Percentiles rank a stretch among this genome's conserved stretches.
These are phyloP conservation scores for Drosophila nigricruria DNA, from an alignment of 2,888 invertebrate species.

Conservation along the genomic window DNA sequence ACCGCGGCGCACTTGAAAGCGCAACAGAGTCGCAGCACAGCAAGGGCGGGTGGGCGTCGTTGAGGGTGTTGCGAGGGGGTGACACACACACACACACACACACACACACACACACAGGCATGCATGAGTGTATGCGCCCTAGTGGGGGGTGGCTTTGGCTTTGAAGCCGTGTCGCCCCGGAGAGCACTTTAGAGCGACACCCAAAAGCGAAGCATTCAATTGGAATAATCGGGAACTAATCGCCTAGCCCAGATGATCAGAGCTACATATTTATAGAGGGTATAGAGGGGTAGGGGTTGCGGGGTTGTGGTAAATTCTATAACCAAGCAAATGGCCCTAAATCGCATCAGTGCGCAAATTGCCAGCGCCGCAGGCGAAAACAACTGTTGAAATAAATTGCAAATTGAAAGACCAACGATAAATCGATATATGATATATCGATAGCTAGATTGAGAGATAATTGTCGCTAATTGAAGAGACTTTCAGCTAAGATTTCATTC, in stretches of 20 bases:
- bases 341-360: slow-evolving; percentile 51
- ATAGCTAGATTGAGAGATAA: not conserved
- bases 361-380: slow-evolving; percentile 23
- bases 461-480: not conserved
- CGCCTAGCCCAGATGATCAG: slow-evolving; percentile 66
- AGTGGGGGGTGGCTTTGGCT: slow-evolving; percentile 20
- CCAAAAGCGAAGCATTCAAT: slow-evolving; percentile 74
- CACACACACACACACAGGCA: not conserved
- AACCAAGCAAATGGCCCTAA: slow-evolving; percentile 25
- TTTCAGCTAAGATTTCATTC: not conserved
- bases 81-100: not conserved
- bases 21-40: slow-evolving; percentile 52
- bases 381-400: slow-evolving; percentile 66
- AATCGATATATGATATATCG: not conserved
- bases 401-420: slow-evolving; percentile 14
- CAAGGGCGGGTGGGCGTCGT: not conserved
- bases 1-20: slow-evolving; percentile 82
- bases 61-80: not conserved
- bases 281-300: not conserved
- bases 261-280: slow-evolving; percentile 10
- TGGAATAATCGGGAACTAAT: slow-evolving; percentile 83
- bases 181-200: slow-evolving; percentile 82
- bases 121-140: not conserved
- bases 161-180: slow-evolving; percentile 44
- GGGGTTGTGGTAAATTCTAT: slow-evolving; percentile 2